These are phyloP conservation scores for Chondrilla cf. caribensis DNA, from an alignment of 37 sponge, comb jelly and placozoan genomes.

Conservation along the genomic window DNA sequence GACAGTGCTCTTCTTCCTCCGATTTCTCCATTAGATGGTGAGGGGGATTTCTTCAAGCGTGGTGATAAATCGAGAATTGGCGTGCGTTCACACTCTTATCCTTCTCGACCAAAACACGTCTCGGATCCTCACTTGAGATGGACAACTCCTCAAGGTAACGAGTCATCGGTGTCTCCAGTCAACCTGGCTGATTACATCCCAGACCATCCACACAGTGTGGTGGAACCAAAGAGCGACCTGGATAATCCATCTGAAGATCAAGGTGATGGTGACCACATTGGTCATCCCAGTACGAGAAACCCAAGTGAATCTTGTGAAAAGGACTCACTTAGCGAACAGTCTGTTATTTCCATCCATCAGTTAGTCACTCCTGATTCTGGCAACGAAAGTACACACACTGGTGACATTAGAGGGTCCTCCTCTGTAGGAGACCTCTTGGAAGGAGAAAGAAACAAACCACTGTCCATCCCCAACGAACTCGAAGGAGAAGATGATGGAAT, in stretches of 20 bases:
- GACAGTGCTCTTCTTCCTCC: neutral
- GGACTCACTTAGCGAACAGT: constrained; percentile 13
- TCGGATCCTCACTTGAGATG: neutral
- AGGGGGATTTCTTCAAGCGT: neutral
- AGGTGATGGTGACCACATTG: neutral
- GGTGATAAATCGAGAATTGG: constrained; percentile 8
- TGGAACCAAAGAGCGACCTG: neutral
- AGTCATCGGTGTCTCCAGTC: neutral
- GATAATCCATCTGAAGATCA: neutral
- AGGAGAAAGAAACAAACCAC: neutral
- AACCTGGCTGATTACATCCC: neutral
- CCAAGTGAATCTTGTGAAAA: constrained; percentile 4
- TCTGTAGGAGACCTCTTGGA: constrained; percentile 13
- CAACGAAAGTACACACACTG: constrained; percentile 16
- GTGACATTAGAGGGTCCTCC: constrained; percentile 13
- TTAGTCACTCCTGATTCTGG: constrained; percentile 2
- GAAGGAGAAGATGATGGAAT: neutral
- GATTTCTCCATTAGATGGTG: neutral
- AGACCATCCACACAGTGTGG: neutral
- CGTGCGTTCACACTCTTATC: neutral
- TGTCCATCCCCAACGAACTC: neutral
- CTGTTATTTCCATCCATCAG: neutral
- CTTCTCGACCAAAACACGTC: neutral
- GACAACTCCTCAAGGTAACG: neutral
- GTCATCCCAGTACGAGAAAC: neutral